Evolutionary conservation across 1,140 invertebrate species (phyloP).

Genomic region (Prorops nasuta): DNA sequence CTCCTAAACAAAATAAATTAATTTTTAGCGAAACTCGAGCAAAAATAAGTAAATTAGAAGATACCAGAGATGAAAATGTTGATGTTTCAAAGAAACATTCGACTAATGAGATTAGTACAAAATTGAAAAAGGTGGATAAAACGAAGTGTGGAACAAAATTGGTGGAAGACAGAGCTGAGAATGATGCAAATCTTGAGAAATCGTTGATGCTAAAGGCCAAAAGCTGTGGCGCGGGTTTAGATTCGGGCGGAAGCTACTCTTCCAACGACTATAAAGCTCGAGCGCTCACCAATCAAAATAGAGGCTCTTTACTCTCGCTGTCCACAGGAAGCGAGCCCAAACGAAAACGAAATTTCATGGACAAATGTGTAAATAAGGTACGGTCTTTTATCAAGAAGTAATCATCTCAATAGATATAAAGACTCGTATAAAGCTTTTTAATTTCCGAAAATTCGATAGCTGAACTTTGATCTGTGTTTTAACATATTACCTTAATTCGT

Average conservation of each 20-base stretch:
- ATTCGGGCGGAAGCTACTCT: slow-evolving; percentile 33
- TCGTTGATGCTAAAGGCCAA: slow-evolving; percentile 39
- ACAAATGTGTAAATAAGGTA: slow-evolving; percentile 75
- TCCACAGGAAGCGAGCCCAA: slow-evolving; percentile 50
- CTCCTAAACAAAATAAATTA: no score
- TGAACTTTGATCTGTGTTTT: neutral
- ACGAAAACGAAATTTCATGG: slow-evolving; percentile 73
- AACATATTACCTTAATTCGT: neutral
- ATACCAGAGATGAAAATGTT: neutral
- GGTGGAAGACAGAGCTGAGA: neutral
- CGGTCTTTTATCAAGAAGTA: slow-evolving; percentile 69
- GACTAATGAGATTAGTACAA: neutral
- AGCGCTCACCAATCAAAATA: slow-evolving; percentile 23
- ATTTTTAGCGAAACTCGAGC: no score
- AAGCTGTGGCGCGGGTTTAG: slow-evolving; percentile 49
- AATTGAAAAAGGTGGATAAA: no score
- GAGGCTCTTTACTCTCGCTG: slow-evolving; percentile 45
- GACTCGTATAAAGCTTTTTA: no score
- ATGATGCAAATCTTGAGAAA: slow-evolving; percentile 16
- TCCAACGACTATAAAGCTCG: slow-evolving; percentile 33
- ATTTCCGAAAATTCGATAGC: neutral
- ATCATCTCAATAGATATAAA: slow-evolving; percentile 25
- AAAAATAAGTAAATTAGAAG: no score
- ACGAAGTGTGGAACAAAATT: no score
- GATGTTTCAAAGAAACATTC: neutral